phyloP scores from a whole-genome alignment of 2,888 invertebrate genomes.

The Ctenicera cuprea region DNA sequence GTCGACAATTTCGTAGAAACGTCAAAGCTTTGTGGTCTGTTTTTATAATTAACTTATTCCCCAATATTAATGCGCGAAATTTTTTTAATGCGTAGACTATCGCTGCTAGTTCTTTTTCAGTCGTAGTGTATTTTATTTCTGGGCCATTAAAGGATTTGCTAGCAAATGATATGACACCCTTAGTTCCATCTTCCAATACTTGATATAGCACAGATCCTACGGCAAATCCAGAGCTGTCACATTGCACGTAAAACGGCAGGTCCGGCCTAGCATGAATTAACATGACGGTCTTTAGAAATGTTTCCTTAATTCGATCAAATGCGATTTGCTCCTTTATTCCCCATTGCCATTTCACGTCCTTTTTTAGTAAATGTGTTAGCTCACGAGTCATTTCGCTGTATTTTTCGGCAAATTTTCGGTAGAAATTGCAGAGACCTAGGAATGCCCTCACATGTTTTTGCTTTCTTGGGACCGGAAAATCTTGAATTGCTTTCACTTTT shows the following conservation, averaged over 20 bases:
- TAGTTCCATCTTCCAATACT: neutral
- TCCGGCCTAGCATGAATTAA: slow-evolving; percentile 30
- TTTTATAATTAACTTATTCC: slow-evolving; percentile 47
- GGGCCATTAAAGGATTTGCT: neutral
- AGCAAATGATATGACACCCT: slow-evolving; percentile 30
- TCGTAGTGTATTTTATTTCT: neutral
- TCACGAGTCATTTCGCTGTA: slow-evolving; percentile 45
- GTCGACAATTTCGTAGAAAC: slow-evolving; percentile 55
- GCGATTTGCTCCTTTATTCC: slow-evolving; percentile 31
- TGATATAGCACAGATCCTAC: slow-evolving; percentile 46
- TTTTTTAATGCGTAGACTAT: slow-evolving; percentile 55
- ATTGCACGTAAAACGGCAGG: slow-evolving; percentile 33
- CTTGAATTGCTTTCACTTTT: slow-evolving; percentile 48
- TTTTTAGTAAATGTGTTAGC: slow-evolving; percentile 46
- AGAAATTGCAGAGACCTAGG: slow-evolving; percentile 55
- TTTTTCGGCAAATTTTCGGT: slow-evolving; percentile 46
- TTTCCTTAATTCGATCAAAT: slow-evolving; percentile 31
- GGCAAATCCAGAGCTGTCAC: slow-evolving; percentile 43
- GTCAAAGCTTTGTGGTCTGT: slow-evolving; percentile 59
- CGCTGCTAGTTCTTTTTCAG: slow-evolving; percentile 60
- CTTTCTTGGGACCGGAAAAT: slow-evolving; percentile 54
- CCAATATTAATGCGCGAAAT: neutral
- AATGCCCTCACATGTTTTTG: slow-evolving; percentile 55
- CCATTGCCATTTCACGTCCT: slow-evolving; percentile 47
- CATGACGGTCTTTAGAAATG: slow-evolving; percentile 40